A percentile compares a stretch with the other conserved stretches of the same genome.
Conservation (phyloP, 2,888 invertebrate species). For the Nineta flava region DNA sequence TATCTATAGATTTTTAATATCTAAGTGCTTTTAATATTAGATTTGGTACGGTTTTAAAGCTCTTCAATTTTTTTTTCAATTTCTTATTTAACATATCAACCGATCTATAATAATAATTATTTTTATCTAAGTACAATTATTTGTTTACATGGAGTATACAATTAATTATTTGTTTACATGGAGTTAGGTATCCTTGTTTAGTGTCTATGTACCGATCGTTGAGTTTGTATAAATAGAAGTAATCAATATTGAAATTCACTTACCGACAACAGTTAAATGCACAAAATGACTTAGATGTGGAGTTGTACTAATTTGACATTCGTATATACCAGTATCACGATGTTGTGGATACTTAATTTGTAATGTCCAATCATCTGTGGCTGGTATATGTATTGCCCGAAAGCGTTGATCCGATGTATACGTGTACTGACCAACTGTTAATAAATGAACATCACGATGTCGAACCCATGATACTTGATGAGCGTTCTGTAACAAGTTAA, state of each 20-base stretch:
- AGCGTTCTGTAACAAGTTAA: constrained; percentile 38
- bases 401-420: constrained; percentile 87
- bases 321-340: constrained; percentile 78
- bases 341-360: constrained; percentile 87
- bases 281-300: constrained; percentile 88
- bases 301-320: constrained; percentile 87
- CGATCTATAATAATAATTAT: too few species aligned
- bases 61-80: too few species aligned
- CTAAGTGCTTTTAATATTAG: too few species aligned
- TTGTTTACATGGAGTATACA: too few species aligned
- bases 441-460: constrained; percentile 75
- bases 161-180: too few species aligned
- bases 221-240: too few species aligned
- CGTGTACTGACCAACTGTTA: constrained; percentile 79
- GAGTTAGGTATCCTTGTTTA: too few species aligned
- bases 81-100: too few species aligned
- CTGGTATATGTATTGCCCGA: constrained; percentile 68
- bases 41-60: too few species aligned
- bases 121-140: too few species aligned
- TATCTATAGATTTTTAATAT: too few species aligned
- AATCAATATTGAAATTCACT: constrained; percentile 28
- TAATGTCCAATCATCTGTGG: constrained; percentile 82
- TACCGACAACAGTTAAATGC: constrained; percentile 79
- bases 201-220: too few species aligned
- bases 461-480: constrained; percentile 85